phyloP scores from a whole-genome alignment of 2,113 vertebrate genomes.

The Ginglymostoma cirratum region DNA sequence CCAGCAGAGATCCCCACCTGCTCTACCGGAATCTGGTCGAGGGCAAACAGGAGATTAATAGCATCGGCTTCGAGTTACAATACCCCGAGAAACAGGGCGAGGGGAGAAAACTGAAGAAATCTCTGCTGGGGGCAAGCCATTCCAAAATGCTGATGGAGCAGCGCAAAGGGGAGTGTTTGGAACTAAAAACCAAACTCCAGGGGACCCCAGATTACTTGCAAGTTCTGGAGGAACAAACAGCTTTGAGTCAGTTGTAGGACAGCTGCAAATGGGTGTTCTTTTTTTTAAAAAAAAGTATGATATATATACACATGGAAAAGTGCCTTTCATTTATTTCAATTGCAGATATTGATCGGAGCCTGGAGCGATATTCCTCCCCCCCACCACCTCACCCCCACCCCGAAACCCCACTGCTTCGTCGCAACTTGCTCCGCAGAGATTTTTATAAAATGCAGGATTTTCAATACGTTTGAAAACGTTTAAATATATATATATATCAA shows the following conservation, averaged over 20 bases:
- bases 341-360: slow-evolving; percentile 89
- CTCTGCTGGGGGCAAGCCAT: slow-evolving; percentile 92
- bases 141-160: slow-evolving; percentile 97
- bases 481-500: too few relatives aligned
- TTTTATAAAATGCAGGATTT: slow-evolving; percentile 57
- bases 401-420: slow-evolving; percentile 56
- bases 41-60: slow-evolving; percentile 91
- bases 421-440: slow-evolving; percentile 55
- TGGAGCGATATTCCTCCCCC: slow-evolving; percentile 62
- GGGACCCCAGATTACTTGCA: slow-evolving; percentile 96
- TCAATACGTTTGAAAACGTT: slow-evolving; percentile 44
- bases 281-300: slow-evolving; percentile 57
- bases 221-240: slow-evolving; percentile 97
- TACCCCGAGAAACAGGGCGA: slow-evolving; percentile 95
- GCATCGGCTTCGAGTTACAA: slow-evolving; percentile 95
- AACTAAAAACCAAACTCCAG: slow-evolving; percentile 96
- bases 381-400: slow-evolving; percentile 40
- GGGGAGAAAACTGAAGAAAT: slow-evolving; percentile 84
- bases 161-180: slow-evolving; percentile 95
- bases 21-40: slow-evolving; percentile 95
- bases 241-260: slow-evolving; percentile 84
- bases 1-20: slow-evolving; percentile 85
- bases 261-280: slow-evolving; percentile 62
- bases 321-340: slow-evolving; percentile 83
- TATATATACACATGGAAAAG: slow-evolving; percentile 61